phyloP scores from a whole-genome alignment of 1,140 invertebrate species.

The Panagrolaimus sp. region DNA sequence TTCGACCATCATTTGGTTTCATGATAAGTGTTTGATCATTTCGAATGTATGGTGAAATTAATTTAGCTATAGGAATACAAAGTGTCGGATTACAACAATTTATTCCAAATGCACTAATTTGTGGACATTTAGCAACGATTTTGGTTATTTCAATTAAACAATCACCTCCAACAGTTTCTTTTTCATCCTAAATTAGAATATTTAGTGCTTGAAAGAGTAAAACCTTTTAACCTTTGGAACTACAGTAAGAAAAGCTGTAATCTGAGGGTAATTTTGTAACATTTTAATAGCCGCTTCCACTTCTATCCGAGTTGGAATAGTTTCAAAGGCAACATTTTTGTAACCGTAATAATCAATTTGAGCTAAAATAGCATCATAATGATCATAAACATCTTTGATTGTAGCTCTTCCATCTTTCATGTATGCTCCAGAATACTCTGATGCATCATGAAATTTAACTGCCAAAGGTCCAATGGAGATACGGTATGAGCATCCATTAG shows the following conservation, averaged over 20 bases:
- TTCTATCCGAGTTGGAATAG: conserved; percentile 4
- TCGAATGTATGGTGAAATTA: not conserved
- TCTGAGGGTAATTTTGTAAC: not conserved
- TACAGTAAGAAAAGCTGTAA: not conserved
- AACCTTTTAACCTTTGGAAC: no score
- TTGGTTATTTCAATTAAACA: not conserved
- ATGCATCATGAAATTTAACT: not conserved
- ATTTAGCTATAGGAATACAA: not conserved
- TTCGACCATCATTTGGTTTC: conserved; percentile 9
- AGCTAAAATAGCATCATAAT: not conserved
- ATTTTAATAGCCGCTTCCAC: not conserved
- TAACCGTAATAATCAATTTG: not conserved
- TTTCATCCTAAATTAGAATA: not conserved
- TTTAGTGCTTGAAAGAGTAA: no score
- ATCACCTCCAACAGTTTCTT: not conserved
- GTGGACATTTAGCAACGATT: not conserved
- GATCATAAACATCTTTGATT: not conserved
- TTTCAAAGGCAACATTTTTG: not conserved
- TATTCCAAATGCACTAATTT: not conserved
- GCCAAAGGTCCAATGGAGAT: not conserved
- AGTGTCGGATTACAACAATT: not conserved
- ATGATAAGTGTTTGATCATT: not conserved
- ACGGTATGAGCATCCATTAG: not conserved
- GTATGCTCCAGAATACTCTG: not conserved
- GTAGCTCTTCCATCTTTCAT: not conserved